A percentile compares a stretch with the other conserved stretches of the same genome.
Conservation (phyloP, 2,113 vertebrate genomes). For the Clarias batrachus region DNA sequence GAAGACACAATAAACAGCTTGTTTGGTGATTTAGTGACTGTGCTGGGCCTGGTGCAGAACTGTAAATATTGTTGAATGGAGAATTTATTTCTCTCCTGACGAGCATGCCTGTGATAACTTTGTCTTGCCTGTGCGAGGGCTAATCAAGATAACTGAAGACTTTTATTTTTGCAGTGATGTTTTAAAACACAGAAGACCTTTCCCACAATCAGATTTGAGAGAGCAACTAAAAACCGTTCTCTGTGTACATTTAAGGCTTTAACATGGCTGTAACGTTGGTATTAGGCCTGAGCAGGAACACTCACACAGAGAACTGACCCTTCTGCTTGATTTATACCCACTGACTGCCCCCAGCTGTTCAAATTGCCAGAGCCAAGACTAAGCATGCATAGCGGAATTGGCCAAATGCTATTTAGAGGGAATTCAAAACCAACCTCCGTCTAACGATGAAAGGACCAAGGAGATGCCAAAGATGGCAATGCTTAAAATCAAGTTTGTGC, state of each 20-base stretch:
- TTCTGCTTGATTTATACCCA: slow-evolving; percentile 71
- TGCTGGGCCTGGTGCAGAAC: background rate
- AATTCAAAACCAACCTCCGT: slow-evolving; percentile 60
- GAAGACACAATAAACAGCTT: slow-evolving; percentile 4
- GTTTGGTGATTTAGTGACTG: slow-evolving; percentile 11
- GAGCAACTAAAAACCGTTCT: background rate
- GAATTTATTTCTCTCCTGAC: background rate
- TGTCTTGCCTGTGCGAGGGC: background rate
- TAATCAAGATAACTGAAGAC: background rate
- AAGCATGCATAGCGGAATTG: slow-evolving; percentile 67
- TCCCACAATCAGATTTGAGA: background rate
- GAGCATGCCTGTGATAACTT: background rate
- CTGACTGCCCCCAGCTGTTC: slow-evolving; percentile 76
- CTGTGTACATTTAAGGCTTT: background rate
- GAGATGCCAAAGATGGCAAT: slow-evolving; percentile 44
- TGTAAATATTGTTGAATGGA: background rate
- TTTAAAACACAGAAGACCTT: background rate
- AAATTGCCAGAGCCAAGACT: slow-evolving; percentile 65
- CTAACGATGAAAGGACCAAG: slow-evolving; percentile 44
- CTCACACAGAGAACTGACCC: slow-evolving; percentile 61
- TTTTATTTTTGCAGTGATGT: background rate
- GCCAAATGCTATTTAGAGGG: slow-evolving; percentile 55
- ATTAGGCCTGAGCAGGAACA: slow-evolving; percentile 57
- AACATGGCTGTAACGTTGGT: slow-evolving; percentile 41
- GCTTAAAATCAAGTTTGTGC: slow-evolving; percentile 36